phyloP scores from a whole-genome alignment of 2,113 vertebrate species.

The Ctenomys sociabilis region DNA sequence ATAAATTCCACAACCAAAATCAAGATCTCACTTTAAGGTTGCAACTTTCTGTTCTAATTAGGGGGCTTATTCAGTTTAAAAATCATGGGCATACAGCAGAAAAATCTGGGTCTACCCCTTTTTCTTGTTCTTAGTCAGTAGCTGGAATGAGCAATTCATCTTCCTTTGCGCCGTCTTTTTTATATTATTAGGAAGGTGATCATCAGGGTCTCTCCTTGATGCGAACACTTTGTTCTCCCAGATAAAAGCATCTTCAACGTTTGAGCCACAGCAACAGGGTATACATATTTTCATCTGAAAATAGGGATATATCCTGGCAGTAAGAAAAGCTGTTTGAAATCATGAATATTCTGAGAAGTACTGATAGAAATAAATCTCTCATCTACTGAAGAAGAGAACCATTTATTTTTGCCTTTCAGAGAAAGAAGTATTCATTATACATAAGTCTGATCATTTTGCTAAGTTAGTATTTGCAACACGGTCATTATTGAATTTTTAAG shows the following conservation, averaged over 20 bases:
- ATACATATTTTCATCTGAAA: background rate
- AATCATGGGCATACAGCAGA: accelerated
- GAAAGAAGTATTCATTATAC: conserved; percentile 31
- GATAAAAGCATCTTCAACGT: background rate
- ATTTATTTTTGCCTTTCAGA: conserved; percentile 39
- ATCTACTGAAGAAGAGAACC: background rate
- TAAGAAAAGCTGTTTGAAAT: conserved; percentile 1
- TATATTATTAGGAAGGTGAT: background rate
- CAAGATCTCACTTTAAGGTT: background rate
- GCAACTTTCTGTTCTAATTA: too few relatives aligned
- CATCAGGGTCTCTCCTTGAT: background rate
- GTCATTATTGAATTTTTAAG: conserved; percentile 68
- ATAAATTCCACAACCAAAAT: background rate
- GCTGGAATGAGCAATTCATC: background rate
- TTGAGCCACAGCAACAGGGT: background rate
- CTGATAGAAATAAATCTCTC: background rate
- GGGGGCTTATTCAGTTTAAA: too few relatives aligned
- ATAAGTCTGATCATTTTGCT: conserved; percentile 45
- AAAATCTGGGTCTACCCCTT: background rate
- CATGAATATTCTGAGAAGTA: conserved; percentile 39
- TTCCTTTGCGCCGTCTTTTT: background rate
- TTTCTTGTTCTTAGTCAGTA: background rate
- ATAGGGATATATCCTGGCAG: background rate
- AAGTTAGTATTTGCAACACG: conserved; percentile 48
- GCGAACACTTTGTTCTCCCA: background rate